Evolutionary conservation across 2,797 vertebrate species (phyloP), one percentile per base, ranked within the genome.

Genomic region (Odontamblyopus lacepedii): DNA sequence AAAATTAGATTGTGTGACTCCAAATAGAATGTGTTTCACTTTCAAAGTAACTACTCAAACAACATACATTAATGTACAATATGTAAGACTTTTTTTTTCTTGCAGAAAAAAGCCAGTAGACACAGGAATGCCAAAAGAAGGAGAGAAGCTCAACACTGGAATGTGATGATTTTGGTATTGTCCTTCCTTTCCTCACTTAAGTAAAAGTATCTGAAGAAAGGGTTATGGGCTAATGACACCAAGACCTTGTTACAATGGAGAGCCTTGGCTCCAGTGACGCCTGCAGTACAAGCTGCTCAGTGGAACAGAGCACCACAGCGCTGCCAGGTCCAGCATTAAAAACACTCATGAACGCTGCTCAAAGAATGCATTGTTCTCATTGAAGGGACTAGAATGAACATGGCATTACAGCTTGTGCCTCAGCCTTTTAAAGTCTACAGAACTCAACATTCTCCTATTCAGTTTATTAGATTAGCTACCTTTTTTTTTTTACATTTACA

Each of bases 291-390:
- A 85, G 86, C 79, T 74, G 51, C 88, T 84, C 77, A 77, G 78
- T 87, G 84, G 83, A 91, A 85, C 85, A 81, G 80, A 73, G 78
- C 77, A 63, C 73, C 76, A 82, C 80, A 70, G 73, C 82, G 63
- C 82, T 84, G 85, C 89, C 89, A 88, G 84, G 83, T 89, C 80
- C 87, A 88, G 87, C 87, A 85, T 92, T 88, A 92, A 88, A 89
- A 90, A 87, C 82, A 86, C 84, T 90, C 87, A 88, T 86, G 90
- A 82, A 85, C 62, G 74, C 83, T 70, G 72, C 82, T 93, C 88
- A 94, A 92, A 90, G 90, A 90, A 83, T 69, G 81, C 84, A 90
- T 92, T 94, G 90, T 93, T 91, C 85, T 84, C 44, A 5, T 72
- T 67, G 76, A 69, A 79, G 35, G 9, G 75, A 82, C 23, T 76